Evolutionary conservation across 1,140 invertebrate species (phyloP), one percentile per base, ranked within the genome.

Genomic region (Meloidogyne hapla): DNA sequence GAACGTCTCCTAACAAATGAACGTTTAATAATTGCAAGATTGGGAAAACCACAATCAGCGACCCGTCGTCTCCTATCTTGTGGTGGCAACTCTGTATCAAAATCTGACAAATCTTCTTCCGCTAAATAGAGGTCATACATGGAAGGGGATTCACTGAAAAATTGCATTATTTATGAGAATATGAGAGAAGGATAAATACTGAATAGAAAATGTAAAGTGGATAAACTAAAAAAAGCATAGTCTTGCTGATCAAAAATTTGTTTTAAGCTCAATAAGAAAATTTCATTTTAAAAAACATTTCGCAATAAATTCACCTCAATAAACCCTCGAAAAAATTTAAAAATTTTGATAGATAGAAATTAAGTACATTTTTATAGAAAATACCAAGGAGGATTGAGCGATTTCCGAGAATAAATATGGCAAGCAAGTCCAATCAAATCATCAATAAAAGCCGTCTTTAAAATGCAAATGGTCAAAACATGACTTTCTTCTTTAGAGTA

Each of bases 391-490:
- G 70, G 70, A 38, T 73, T 38, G 13, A 40, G 42, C 40, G 33
- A 40, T 10, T 64, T 38, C 0, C 56, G 48, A 6, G 70, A 56
- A 38, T 65, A 73, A 25, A 23, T n/a, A 40, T 73, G 56, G 25
- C 70, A 73, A 6, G 70, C 70, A 12, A 73, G 42, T 0, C 70
- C 70, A 28, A 73, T 73, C 56, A 73, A 33, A 73, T 73, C 70
- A 38, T 42, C 28, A 15, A 73, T 73, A n/a, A 21, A 13, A 23
- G 70, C 70, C 13, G 70, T n/a, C 6, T 64, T 61, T 5, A 73
- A 23, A 73, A 73, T 73, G 23, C 26, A 8, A 23, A 73, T 64
- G 0, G 70, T 28, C 15, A 73, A 1, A 4, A 33, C 48, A 33
- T 38, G 40, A 21, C 21, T n/a, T n/a, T 42, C 6, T 23, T 42